A percentile compares a stretch with the other conserved stretches of the same genome.
phyloP scores from a whole-genome alignment of 2,888 invertebrate species.

The Drosophila testacea region DNA sequence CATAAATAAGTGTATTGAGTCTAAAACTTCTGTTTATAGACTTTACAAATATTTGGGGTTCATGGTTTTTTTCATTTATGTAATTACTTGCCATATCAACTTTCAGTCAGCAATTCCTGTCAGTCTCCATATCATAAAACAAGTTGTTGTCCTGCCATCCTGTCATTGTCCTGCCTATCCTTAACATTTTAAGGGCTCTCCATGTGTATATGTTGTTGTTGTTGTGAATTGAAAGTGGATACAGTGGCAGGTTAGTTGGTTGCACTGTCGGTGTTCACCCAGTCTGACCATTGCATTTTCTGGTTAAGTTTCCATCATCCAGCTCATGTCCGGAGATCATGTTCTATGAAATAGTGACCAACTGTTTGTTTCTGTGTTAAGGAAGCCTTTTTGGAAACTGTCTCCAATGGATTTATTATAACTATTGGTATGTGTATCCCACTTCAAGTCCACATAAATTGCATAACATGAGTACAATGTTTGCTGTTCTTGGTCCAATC shows the following conservation, averaged over 20 bases:
- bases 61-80: constrained; percentile 2
- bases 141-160: constrained; percentile 32
- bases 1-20: too few relatives aligned
- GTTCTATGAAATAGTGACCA: constrained; percentile 58
- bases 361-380: constrained; percentile 51
- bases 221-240: constrained; percentile 36
- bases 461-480: constrained; percentile 46
- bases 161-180: not conserved
- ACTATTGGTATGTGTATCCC: constrained; percentile 33
- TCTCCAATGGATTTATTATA: constrained; percentile 67
- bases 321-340: constrained; percentile 47
- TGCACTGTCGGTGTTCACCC: constrained; percentile 31
- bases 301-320: constrained; percentile 35
- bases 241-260: constrained; percentile 41
- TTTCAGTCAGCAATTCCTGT: constrained; percentile 50
- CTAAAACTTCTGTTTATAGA: not conserved
- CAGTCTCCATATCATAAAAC: constrained; percentile 53
- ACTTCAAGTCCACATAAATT: constrained; percentile 31
- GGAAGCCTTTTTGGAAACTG: constrained; percentile 57
- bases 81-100: constrained; percentile 28
- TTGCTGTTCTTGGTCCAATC: constrained; percentile 41
- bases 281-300: constrained; percentile 36
- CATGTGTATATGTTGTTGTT: constrained; percentile 29
- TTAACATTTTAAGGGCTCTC: constrained; percentile 21
- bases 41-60: not conserved